phyloP scores from a whole-genome alignment of 2,113 vertebrate genomes.

The Apus apus region DNA sequence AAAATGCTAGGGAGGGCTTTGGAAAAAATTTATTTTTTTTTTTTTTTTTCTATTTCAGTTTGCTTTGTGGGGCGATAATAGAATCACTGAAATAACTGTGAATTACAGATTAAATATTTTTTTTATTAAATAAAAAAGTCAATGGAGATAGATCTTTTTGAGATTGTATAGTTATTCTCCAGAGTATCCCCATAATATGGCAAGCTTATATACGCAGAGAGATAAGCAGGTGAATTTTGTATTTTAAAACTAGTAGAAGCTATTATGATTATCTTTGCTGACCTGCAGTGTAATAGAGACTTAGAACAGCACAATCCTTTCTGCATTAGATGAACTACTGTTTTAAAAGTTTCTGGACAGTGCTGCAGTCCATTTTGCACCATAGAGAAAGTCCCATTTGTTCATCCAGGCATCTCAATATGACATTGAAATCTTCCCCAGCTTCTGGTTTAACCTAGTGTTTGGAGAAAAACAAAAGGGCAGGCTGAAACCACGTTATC shows the following conservation, averaged over 20 bases:
- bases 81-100: not conserved
- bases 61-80: not conserved
- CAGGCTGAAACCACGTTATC: not conserved
- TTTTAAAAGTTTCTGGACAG: not conserved
- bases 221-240: not conserved
- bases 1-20: not conserved
- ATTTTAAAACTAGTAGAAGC: not conserved
- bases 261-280: not conserved
- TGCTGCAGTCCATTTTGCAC: not conserved
- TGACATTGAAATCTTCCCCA: not conserved
- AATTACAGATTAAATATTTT: slow-evolving; percentile 39
- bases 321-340: not conserved
- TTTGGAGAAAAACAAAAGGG: rapidly evolving
- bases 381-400: rapidly evolving
- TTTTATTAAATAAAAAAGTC: slow-evolving; percentile 20
- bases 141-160: not conserved
- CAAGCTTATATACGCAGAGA: not conserved
- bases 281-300: not conserved
- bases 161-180: not conserved
- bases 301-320: not conserved
- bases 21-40: not conserved
- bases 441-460: rapidly evolving
- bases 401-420: not conserved
- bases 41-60: not conserved
- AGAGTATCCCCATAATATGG: not conserved